Percentiles rank a stretch among this genome's conserved stretches.
phyloP scores from a whole-genome alignment of 1,140 invertebrate species.

The Diorhabda sublineata region DNA sequence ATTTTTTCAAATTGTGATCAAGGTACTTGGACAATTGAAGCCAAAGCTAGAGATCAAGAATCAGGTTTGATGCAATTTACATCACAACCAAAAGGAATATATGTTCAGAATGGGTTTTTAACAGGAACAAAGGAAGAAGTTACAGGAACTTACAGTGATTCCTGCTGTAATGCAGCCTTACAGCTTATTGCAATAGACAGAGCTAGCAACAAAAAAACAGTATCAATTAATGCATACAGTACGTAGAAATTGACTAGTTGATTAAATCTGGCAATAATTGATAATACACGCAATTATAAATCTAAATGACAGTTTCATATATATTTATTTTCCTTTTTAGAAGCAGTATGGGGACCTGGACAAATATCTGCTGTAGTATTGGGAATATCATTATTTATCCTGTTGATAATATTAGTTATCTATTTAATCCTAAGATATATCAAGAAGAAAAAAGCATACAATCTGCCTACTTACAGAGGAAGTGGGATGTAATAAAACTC shows the following conservation, averaged over 20 bases:
- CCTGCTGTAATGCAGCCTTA: slow-evolving; percentile 50
- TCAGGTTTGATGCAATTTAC: slow-evolving; percentile 50
- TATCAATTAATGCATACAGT: slow-evolving; percentile 49
- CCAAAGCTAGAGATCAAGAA: slow-evolving; percentile 47
- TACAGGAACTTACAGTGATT: slow-evolving; percentile 49
- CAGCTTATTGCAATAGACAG: slow-evolving; percentile 49
- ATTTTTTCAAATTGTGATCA: slow-evolving; percentile 46
- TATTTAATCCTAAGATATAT: slow-evolving; percentile 38
- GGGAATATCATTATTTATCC: slow-evolving; percentile 47
- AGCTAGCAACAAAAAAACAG: slow-evolving; percentile 43
- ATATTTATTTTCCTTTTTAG: slow-evolving; percentile 26
- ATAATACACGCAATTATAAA: too few species aligned
- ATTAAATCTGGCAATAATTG: too few species aligned
- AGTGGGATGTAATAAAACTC: slow-evolving; percentile 27
- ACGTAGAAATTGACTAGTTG: slow-evolving; percentile 23
- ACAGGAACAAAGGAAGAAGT: slow-evolving; percentile 49
- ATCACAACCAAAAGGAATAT: slow-evolving; percentile 47
- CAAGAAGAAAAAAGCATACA: slow-evolving; percentile 34
- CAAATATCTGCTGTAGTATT: slow-evolving; percentile 51
- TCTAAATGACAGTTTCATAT: too few species aligned
- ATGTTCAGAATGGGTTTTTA: slow-evolving; percentile 44
- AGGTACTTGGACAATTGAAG: slow-evolving; percentile 51
- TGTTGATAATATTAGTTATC: slow-evolving; percentile 43
- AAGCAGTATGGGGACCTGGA: slow-evolving; percentile 38
- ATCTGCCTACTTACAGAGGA: slow-evolving; percentile 47